Conservation (phyloP, 2,113 vertebrate species). For the Pungitius pungitius region DNA sequence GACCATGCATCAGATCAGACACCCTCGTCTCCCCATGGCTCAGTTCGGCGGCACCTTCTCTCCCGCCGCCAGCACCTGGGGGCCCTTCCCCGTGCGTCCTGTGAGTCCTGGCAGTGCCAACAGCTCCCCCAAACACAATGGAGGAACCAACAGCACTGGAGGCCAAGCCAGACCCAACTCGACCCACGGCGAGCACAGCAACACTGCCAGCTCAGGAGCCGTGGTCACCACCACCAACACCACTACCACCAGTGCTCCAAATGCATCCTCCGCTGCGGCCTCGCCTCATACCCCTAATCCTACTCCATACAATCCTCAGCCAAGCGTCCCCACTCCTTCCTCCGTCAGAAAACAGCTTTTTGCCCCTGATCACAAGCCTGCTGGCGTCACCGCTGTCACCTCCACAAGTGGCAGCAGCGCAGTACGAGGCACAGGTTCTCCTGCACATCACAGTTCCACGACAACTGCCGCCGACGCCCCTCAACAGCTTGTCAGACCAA, state of each 20-base stretch:
- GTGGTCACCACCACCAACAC: constrained; percentile 44
- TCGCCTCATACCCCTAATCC: constrained; percentile 78
- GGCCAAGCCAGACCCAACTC: constrained; percentile 63
- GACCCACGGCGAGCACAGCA: constrained; percentile 63
- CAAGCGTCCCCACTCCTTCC: constrained; percentile 87
- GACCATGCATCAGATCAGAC: constrained; percentile 98
- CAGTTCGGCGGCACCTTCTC: constrained; percentile 98
- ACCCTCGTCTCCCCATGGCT: constrained; percentile 97
- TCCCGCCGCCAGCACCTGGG: constrained; percentile 95
- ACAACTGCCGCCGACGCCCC: constrained; percentile 75
- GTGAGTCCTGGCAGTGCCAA: constrained; percentile 95
- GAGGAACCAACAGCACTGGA: constrained; percentile 54
- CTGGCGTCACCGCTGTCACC: constrained; percentile 76
- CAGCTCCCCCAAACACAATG: constrained; percentile 95
- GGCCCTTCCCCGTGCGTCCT: constrained; percentile 96
- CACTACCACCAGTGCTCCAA: constrained; percentile 69
- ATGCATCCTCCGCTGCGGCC: constrained; percentile 74
- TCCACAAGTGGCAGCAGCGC: constrained; percentile 76
- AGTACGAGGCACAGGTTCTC: constrained; percentile 69
- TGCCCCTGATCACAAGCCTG: constrained; percentile 85
- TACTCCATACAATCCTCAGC: constrained; percentile 82
- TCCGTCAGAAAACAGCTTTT: constrained; percentile 96
- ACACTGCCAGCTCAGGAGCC: constrained; percentile 52
- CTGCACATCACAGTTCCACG: constrained; percentile 73
- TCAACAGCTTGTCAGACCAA: constrained; percentile 78